Base-by-base conservation (phyloP, 2,113 vertebrate species). In the Rhinichthys klamathensis region DNA sequence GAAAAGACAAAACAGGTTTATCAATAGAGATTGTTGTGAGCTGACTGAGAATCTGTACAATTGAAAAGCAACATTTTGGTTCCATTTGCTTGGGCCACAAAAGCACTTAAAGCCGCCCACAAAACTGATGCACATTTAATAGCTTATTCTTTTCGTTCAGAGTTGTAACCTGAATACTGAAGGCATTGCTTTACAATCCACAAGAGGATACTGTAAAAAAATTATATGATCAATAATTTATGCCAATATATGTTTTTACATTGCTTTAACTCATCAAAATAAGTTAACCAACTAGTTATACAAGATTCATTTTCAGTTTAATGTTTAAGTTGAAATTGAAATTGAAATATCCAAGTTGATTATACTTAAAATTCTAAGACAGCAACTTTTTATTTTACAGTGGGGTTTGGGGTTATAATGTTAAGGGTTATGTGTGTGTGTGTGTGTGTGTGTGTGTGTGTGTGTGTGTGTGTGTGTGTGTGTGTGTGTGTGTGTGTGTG, bases 151-250 rank as follows among this genome's bases (percentile, higher is more conserved):
- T 72, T 74, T 35, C 12, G 1, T 12, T 72, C 76, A 63, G 27
- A 73, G n/a, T 35, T 88, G 83, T 83, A 83, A 83, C 84, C 35
- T 83, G 73, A 72, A 85, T 58, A 85, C 80, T 60, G 75, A 27
- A 21, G 27, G 44, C 38, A 61, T 4, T 61, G 77, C 51, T 69
- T 72, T 69, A 56, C 69, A 65, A 85, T 75, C 69, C 60, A 49
- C 82, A 46, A 60, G 23, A 65, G 21, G 25, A 77, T 8, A 41
- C 41, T 10, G 41, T 9, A 41, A 41, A 41, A 35, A 41, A 41
- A 41, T 41, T 41, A 41, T 41, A 41, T 41, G 8, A 10, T 41
- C 41, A 41, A 41, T 41, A 41, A 41, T 41, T 41, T 41, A 41
- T 41, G 41, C 9, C 41, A 9, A 41, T 41, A 41, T 41, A 41